Evolutionary conservation across 2,888 invertebrate genomes (phyloP).

Genomic region (Pseudococcus jackbeardsleyi): DNA sequence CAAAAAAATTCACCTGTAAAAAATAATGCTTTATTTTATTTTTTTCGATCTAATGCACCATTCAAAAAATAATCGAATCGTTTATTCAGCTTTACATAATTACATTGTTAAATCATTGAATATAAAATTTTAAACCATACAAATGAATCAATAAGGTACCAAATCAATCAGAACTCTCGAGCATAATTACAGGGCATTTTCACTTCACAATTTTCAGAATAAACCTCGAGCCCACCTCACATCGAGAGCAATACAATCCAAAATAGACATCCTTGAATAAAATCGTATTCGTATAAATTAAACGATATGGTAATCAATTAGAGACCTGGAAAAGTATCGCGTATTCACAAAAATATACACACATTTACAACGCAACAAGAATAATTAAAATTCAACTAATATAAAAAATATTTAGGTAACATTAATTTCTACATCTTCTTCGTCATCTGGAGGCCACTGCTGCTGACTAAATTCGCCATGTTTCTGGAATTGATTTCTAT

Average conservation of each 20-base stretch:
- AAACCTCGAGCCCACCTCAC: too few species aligned
- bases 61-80: conserved; percentile 33
- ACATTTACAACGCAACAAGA: conserved; percentile 7
- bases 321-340: not conserved
- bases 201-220: not conserved
- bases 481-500: conserved; percentile 31
- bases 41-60: not conserved
- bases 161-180: not conserved
- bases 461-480: conserved; percentile 6
- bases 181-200: not conserved
- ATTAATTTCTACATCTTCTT: conserved; percentile 61
- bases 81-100: conserved; percentile 14
- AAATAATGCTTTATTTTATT: conserved; percentile 12
- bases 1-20: not conserved
- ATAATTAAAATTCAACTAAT: conserved; percentile 47
- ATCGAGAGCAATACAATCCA: not conserved
- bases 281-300: conserved; percentile 5
- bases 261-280: too few species aligned
- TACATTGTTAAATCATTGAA: not conserved
- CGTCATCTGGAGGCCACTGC: conserved; percentile 60
- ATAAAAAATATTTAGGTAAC: conserved; percentile 57
- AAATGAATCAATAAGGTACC: not conserved
- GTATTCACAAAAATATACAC: conserved; percentile 40
- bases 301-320: conserved; percentile 51
- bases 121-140: not conserved